Base-by-base conservation (phyloP, 2,888 invertebrate genomes). In the Idaea straminata region DNA sequence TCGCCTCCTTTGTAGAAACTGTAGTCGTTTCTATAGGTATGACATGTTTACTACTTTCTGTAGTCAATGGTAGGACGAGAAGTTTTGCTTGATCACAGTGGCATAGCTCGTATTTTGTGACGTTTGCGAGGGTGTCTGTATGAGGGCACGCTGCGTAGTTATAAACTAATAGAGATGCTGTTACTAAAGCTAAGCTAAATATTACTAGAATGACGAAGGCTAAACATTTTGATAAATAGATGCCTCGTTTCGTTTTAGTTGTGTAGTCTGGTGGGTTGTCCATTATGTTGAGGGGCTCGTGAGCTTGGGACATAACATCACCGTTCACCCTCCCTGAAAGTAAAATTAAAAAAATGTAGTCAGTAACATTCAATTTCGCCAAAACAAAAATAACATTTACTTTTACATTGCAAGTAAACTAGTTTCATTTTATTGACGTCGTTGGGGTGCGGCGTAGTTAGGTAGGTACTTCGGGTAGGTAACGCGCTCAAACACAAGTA, bases 101-200 rank as follows among this genome's bases (percentile, higher is more conserved):
- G 34, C 83, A 86, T 0, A 90, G 82, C 79, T 89, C 89, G 47
- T 88, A 88, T 80, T 91, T 90, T n/a, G 91, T 90, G 1, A 91
- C 88, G 71, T 91, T 90, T 5, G 87, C 87, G 73, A 90, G 77
- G 68, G 89, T 83, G 72, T 92, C 91, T 60, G 92, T 86, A 64
- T 93, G 88, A 2, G 94, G 93, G 74, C 96, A 96, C 0, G 95
- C 94, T 15, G 96, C 95, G 76, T 96, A 95, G 84, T 96, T 96
- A 83, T 96, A 96, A 34, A 96, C 96, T 72, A 97, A 87, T 47
- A 97, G 93, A 6, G 96, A 96, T 3, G 96, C 96, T 60, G 95
- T 95, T 35, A 96, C 92, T 62, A 96, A 83, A 7, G 95, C 94
- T 71, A 94, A 90, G 0, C 95, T 81, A 80, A 96, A 96, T 69